Percentiles rank a stretch among this genome's conserved stretches.
These are phyloP conservation scores for Altica lythri DNA, from an alignment of 2,888 invertebrate genomes.

Conservation along the genomic window DNA sequence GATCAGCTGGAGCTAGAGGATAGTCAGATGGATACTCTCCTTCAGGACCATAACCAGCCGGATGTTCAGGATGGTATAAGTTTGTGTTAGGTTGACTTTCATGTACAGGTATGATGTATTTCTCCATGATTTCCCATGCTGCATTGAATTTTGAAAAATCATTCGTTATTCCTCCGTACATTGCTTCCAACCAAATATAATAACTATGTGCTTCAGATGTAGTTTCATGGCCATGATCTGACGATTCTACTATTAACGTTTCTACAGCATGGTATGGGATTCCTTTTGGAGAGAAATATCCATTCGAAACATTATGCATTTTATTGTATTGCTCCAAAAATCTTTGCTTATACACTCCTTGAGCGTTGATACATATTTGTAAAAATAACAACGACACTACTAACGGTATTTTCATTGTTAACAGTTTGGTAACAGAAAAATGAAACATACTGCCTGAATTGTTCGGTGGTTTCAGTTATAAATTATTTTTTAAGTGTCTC, in stretches of 20 bases:
- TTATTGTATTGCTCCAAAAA: slow-evolving; percentile 33
- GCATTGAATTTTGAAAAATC: slow-evolving; percentile 37
- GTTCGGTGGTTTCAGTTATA: too few species aligned
- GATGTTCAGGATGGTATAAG: slow-evolving; percentile 31
- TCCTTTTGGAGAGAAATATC: slow-evolving; percentile 32
- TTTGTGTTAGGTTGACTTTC: slow-evolving; percentile 26
- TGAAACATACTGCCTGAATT: too few species aligned
- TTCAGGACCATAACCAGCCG: slow-evolving; percentile 23
- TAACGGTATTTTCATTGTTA: too few species aligned
- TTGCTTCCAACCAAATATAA: slow-evolving; percentile 37
- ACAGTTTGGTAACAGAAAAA: too few species aligned
- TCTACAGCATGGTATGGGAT: slow-evolving; percentile 41
- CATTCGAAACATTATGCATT: slow-evolving; percentile 23
- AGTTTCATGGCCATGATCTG: slow-evolving; percentile 41
- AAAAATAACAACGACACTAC: too few species aligned
- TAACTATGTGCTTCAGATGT: slow-evolving; percentile 41
- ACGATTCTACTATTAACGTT: slow-evolving; percentile 38
- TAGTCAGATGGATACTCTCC: slow-evolving; percentile 25
- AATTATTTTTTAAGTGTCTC: too few species aligned
- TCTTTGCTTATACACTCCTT: slow-evolving; percentile 28
- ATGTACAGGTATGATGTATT: slow-evolving; percentile 34
- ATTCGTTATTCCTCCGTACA: slow-evolving; percentile 38
- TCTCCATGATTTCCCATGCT: slow-evolving; percentile 38
- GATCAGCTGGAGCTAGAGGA: slow-evolving; percentile 20
- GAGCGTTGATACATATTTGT: slow-evolving; percentile 1